Conservation (phyloP, 2,113 vertebrate species). For the Labrus mixtus region DNA sequence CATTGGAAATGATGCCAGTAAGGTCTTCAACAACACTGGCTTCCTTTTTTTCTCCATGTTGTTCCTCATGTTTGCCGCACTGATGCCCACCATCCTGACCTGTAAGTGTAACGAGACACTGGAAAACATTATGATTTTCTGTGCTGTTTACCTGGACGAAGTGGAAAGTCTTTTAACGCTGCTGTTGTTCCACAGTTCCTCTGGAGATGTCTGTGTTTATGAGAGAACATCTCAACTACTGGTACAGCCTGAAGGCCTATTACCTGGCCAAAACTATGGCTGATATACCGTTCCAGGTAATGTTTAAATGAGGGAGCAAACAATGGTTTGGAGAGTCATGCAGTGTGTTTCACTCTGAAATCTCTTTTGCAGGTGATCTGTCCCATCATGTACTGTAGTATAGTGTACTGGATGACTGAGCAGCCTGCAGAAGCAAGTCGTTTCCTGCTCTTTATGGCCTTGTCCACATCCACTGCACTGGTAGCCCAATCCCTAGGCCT, state of each 20-base stretch:
- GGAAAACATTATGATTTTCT: slow-evolving; percentile 25
- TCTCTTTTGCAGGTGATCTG: slow-evolving; percentile 88
- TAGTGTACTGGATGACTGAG: slow-evolving; percentile 99
- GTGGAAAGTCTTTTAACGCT: slow-evolving; percentile 14
- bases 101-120: slow-evolving; percentile 84
- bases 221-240: slow-evolving; percentile 97
- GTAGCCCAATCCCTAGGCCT: slow-evolving; percentile 96
- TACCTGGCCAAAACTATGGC: slow-evolving; percentile 98
- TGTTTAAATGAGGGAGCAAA: slow-evolving; percentile 2
- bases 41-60: slow-evolving; percentile 99
- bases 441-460: slow-evolving; percentile 94
- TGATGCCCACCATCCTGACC: slow-evolving; percentile 98
- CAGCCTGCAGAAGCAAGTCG: slow-evolving; percentile 93
- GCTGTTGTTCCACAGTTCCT: slow-evolving; percentile 86
- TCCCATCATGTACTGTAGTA: slow-evolving; percentile 96
- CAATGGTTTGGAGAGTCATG: neutral
- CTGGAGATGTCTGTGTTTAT: slow-evolving; percentile 97
- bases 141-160: neutral
- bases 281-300: slow-evolving; percentile 97
- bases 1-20: slow-evolving; percentile 96
- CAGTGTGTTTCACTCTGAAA: neutral
- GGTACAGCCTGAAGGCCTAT: slow-evolving; percentile 98
- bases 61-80: slow-evolving; percentile 97
- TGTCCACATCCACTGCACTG: slow-evolving; percentile 92
- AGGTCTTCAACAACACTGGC: slow-evolving; percentile 98